Evolutionary conservation across 1,140 invertebrate genomes (phyloP).

Genomic region (Sarcophaga peregrina): DNA sequence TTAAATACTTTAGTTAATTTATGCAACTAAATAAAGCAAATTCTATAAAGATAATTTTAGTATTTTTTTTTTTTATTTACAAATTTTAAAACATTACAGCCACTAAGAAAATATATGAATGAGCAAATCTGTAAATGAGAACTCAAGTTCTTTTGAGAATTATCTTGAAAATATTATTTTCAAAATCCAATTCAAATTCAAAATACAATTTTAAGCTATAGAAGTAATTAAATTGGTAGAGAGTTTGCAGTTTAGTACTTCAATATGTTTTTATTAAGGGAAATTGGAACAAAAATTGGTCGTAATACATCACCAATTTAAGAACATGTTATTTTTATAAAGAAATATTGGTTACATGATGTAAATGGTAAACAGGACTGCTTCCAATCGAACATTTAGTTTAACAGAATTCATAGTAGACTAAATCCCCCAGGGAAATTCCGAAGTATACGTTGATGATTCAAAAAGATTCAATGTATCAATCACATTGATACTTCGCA

Average conservation of each 20-base stretch:
- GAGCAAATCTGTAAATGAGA: neutral
- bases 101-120: neutral
- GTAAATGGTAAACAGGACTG: neutral
- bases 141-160: too few species aligned
- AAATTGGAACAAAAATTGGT: too few species aligned
- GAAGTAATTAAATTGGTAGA: too few species aligned
- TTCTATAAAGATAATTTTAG: constrained; percentile 15
- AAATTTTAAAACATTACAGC: neutral
- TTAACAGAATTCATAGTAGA: too few species aligned
- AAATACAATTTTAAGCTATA: too few species aligned
- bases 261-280: neutral
- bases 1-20: constrained; percentile 35
- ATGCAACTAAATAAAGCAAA: constrained; percentile 1
- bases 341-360: constrained; percentile 10
- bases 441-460: too few species aligned
- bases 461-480: too few species aligned
- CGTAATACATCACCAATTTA: neutral
- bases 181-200: too few species aligned
- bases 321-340: neutral
- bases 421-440: too few species aligned
- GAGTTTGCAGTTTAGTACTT: neutral
- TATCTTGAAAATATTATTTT: too few species aligned
- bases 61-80: neutral
- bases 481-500: too few species aligned
- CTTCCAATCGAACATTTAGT: too few species aligned